Conservation (phyloP, 2,888 invertebrate genomes). For the Eilema griseolum region DNA sequence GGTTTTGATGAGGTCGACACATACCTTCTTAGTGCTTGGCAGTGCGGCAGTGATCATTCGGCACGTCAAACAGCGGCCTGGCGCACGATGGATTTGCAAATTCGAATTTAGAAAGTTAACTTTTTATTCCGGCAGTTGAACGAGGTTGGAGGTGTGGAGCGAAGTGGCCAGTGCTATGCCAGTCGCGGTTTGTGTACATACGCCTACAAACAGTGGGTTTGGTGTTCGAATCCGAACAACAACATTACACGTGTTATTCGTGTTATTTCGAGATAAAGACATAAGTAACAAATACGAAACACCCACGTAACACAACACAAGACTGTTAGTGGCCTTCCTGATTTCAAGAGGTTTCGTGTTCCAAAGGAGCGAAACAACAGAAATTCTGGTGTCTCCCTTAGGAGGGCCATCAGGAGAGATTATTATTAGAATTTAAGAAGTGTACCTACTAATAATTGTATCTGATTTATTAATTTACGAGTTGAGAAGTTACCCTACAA, state of each 20-base stretch:
- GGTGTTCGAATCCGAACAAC: background rate
- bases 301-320: too few species aligned
- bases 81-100: constrained; percentile 67
- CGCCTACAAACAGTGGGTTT: background rate
- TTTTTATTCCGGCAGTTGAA: constrained; percentile 76
- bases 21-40: constrained; percentile 98
- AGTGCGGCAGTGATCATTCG: constrained; percentile 13
- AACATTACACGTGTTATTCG: constrained; percentile 1
- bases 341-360: too few species aligned
- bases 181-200: constrained; percentile 70
- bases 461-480: too few species aligned
- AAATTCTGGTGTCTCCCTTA: too few species aligned
- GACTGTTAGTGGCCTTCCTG: too few species aligned
- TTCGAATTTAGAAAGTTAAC: constrained; percentile 83
- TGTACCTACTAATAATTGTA: too few species aligned
- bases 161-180: constrained; percentile 70
- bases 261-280: constrained; percentile 2
- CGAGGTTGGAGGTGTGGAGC: constrained; percentile 66
- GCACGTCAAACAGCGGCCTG: constrained; percentile 9
- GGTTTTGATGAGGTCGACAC: constrained; percentile 98
- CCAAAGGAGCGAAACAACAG: too few species aligned
- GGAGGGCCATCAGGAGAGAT: too few species aligned
- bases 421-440: too few species aligned
- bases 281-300: background rate
- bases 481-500: too few species aligned